Evolutionary conservation across 2,888 invertebrate genomes (phyloP).

Genomic region (Pinctada fucata): DNA sequence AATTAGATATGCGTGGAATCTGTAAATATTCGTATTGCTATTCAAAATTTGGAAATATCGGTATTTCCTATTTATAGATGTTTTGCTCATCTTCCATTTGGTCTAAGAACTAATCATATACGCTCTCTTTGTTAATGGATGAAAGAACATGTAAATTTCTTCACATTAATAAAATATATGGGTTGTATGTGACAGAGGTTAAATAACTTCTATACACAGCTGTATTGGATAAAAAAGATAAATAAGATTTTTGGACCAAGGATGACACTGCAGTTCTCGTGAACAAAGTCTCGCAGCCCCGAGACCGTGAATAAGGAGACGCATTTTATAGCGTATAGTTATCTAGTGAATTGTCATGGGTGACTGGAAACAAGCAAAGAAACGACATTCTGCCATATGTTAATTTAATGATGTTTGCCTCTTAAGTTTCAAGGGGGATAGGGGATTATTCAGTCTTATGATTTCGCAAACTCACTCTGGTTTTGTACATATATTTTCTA

Average conservation of each 20-base stretch:
- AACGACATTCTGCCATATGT: background rate
- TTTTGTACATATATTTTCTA: no score
- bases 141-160: slow-evolving; percentile 1
- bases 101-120: background rate
- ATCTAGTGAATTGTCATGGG: background rate
- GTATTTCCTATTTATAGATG: no score
- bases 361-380: background rate
- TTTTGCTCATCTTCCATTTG: no score
- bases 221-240: background rate
- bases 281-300: background rate
- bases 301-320: background rate
- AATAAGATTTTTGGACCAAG: background rate
- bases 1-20: no score
- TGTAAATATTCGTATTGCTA: no score
- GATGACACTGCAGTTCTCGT: slow-evolving; percentile 1
- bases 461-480: no score
- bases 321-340: background rate
- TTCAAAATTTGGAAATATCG: no score
- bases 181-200: background rate
- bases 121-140: background rate
- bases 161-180: background rate
- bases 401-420: no score
- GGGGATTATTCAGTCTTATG: no score
- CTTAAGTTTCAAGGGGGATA: no score
- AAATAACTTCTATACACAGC: background rate